These are phyloP conservation scores for Rattus norvegicus DNA, from an alignment of 2,113 vertebrate genomes.

Conservation along the genomic window DNA sequence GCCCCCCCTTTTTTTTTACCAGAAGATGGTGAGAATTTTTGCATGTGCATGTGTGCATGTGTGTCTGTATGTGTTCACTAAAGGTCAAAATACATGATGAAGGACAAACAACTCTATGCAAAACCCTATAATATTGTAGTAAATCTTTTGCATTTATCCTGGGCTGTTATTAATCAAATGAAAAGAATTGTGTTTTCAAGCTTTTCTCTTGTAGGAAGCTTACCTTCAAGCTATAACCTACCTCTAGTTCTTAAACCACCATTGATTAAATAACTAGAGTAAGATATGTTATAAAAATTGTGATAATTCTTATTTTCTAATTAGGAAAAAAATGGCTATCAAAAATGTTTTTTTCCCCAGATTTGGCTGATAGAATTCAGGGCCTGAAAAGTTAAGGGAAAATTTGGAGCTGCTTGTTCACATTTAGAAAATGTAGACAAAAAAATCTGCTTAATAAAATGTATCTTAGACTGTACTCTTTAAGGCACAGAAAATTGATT, in stretches of 20 bases:
- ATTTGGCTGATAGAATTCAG: neutral
- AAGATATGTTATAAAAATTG: neutral
- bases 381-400: neutral
- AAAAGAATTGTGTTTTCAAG: neutral
- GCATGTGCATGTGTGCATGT: neutral
- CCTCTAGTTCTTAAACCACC: neutral
- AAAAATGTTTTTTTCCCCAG: neutral
- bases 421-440: slow-evolving; percentile 30
- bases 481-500: neutral
- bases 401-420: neutral
- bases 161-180: slow-evolving; percentile 46
- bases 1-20: neutral
- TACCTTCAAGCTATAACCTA: slow-evolving; percentile 36
- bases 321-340: neutral
- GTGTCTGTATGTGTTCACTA: neutral
- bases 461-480: neutral
- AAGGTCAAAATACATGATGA: slow-evolving; percentile 33
- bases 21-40: neutral
- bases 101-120: neutral
- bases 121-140: neutral
- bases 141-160: slow-evolving; percentile 3
- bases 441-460: slow-evolving; percentile 6
- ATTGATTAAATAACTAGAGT: neutral
- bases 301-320: slow-evolving; percentile 24
- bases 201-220: slow-evolving; percentile 18